phyloP scores from a whole-genome alignment of 2,113 vertebrate genomes.

The Grantiella picta region DNA sequence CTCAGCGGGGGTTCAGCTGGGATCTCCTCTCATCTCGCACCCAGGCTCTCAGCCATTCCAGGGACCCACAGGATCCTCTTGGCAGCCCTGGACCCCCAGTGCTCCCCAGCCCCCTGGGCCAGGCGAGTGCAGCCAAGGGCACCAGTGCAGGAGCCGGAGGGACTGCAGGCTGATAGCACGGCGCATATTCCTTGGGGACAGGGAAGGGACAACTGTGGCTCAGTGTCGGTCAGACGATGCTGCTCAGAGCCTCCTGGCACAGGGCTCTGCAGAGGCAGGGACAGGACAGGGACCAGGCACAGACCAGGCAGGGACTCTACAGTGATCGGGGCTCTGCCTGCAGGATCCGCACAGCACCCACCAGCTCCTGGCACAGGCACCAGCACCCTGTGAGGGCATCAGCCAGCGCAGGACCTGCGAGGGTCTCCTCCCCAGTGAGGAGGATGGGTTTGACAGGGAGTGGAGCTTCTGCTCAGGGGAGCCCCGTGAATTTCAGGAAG shows the following conservation, averaged over 20 bases:
- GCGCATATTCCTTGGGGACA: accelerated
- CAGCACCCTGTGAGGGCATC: accelerated
- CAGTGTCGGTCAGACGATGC: accelerated
- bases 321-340: not conserved
- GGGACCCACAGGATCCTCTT: accelerated
- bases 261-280: not conserved
- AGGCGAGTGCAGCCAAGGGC: not conserved
- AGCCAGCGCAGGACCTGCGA: accelerated
- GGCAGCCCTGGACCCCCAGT: accelerated
- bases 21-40: accelerated
- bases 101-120: accelerated
- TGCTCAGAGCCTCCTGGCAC: accelerated
- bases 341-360: not conserved
- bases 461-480: not conserved
- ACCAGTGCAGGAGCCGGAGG: accelerated
- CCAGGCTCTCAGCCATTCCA: accelerated
- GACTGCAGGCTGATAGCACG: not conserved
- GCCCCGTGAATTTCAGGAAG: not conserved
- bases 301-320: not conserved
- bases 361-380: not conserved
- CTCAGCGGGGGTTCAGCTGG: not conserved
- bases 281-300: too few relatives aligned
- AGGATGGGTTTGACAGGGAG: accelerated
- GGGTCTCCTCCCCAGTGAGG: not conserved
- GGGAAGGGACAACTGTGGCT: not conserved